Evolutionary conservation across 2,113 vertebrate species (phyloP), one percentile per base, ranked within the genome.

Genomic region (Eurypyga helias): DNA sequence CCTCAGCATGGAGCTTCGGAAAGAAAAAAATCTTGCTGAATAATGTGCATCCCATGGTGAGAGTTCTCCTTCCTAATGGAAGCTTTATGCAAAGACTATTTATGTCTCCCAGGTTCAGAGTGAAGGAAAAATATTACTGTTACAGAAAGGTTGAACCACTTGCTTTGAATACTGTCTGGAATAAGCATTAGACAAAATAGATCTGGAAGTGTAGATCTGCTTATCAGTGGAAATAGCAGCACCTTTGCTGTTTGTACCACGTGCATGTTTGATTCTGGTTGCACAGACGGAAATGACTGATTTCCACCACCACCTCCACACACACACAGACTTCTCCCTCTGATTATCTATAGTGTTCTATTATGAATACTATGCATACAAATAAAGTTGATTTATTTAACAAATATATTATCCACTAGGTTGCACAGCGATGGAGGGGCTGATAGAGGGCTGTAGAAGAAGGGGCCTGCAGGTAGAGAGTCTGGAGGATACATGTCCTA

Each of bases 261-360:
- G 3, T 10, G 8, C 12, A 6, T 46, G 4, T 90, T 80, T 76
- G n/a, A 57, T 46, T 38, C 5, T 20, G 14, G 3, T 48, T 61
- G 33, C 20, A 80, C 11, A 75, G 67, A 71, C 17, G 6, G 26
- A 13, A 34, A 43, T 45, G 14, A 25, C 21, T 43, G 17, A 26
- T 38, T 72, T 73, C 17, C 3, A 43, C 26, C 10, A 34, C 13
- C 0, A 0, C 36, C 34, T 49, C 11, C 34, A 33, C 6, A 17
- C 5, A 9, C 14, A 5, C 7, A 4, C 1, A 41, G 21, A 19
- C 15, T 25, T 6, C 10, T 9, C 5, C 0, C 1, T 72, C 48
- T 36, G 48, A 31, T 67, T 54, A 75, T 60, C 15, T 60, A 0
- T 73, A 46, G 6, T 23, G 5, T 13, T 36, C 6, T 46, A 2